Conservation (phyloP, 2,797 vertebrate genomes). For the Crocodylus rhombifer region DNA sequence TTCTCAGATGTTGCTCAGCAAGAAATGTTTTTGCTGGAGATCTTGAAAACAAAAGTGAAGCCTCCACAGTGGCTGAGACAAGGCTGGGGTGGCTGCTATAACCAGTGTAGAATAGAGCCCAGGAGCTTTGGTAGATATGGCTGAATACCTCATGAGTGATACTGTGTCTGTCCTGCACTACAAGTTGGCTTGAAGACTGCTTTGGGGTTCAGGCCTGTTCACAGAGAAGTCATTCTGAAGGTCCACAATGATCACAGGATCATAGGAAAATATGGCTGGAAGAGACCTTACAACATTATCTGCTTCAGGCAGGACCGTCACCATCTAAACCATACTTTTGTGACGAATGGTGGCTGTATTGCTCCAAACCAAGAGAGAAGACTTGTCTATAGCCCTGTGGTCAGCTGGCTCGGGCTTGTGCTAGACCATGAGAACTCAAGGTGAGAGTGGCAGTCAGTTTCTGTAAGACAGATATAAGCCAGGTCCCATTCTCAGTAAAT, state of each 20-base stretch:
- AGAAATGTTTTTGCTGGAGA: not conserved
- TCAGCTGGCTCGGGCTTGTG: not conserved
- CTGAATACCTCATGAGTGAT: not conserved
- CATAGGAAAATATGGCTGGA: too few species aligned
- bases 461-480: not conserved
- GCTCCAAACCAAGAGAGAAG: not conserved
- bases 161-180: not conserved
- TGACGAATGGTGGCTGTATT: not conserved
- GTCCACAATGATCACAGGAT: not conserved
- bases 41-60: not conserved
- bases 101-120: not conserved
- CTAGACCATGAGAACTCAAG: not conserved
- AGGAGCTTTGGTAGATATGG: not conserved
- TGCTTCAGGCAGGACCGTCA: too few species aligned
- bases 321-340: too few species aligned
- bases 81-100: not conserved
- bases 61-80: not conserved
- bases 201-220: constrained; percentile 7
- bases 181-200: not conserved
- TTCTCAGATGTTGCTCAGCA: not conserved
- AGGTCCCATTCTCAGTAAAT: not conserved
- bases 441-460: not conserved
- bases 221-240: not conserved
- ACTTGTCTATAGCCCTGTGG: not conserved
- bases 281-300: too few species aligned